Evolutionary conservation across 2,888 invertebrate species (phyloP), one percentile per base, ranked within the genome.

Genomic region (Cephus sareptanus): DNA sequence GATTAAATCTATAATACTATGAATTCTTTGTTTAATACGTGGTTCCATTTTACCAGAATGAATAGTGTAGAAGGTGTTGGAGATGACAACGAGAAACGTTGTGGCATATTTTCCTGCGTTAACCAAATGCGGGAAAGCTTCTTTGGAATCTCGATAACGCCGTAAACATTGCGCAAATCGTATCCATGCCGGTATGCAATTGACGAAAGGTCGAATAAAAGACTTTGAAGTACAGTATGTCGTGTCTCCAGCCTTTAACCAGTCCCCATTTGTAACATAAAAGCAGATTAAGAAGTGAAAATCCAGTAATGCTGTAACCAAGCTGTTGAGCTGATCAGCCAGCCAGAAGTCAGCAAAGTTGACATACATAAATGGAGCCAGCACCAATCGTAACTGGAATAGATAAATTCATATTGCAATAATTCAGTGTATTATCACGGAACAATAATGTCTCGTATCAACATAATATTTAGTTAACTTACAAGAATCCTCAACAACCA

Each of bases 31-130:
- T 69, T 15, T 30, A 31, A 69, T 84, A 88, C 31, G 31, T 33
- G 31, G 2, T 31, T 34, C 12, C 71, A 2, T 4, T 33, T 93
- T 91, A 95, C 95, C 93, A 90, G 93, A 93, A 87, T 95, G 94
- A 76, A 94, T 92, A 74, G 93, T 93, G 87, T 95, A 94, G 4
- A 98, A 92, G 0, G 97, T 96, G 4, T 95, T 93, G 88, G 98
- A 97, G 56, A 97, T 93, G 13, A 99, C 97, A 6, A 98, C 98
- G 83, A 99, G 95, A 93, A 99, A 99, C 0, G 99, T 98, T 0
- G 99, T 98, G 0, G 98, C 97, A 92, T 99, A 99, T 93, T 99
- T 99, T 78, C 97, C 98, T 3, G 99, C 99, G 92, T 99, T 99
- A 3, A 97, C 97, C 77, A 99, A 93, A 93, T 99, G 99, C 0